phyloP scores from a whole-genome alignment of 2,113 vertebrate species.

The Barnardius zonarius region DNA sequence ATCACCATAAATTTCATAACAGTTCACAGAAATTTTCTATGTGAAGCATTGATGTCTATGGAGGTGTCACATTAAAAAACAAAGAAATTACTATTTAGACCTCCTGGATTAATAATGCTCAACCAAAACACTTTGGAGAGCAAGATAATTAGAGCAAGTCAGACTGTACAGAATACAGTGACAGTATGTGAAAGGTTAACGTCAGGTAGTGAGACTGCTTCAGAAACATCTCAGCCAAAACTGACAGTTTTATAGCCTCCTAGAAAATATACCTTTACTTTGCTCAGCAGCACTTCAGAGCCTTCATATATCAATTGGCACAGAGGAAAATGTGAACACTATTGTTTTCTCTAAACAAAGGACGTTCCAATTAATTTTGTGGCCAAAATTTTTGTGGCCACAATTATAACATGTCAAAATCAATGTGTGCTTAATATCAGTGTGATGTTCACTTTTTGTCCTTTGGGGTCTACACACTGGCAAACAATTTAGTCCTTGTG shows the following conservation, averaged over 20 bases:
- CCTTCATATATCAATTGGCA: not conserved
- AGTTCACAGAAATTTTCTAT: not conserved
- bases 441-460: not conserved
- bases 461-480: not conserved
- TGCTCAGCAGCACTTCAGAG: constrained; percentile 21
- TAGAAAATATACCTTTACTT: constrained; percentile 35
- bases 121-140: not conserved
- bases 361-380: not conserved
- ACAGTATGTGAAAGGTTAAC: not conserved
- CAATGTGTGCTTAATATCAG: not conserved
- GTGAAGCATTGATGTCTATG: not conserved
- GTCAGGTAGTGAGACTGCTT: not conserved
- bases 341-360: not conserved
- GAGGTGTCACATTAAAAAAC: not conserved
- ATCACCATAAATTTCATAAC: not conserved
- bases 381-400: not conserved
- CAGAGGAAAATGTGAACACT: not conserved
- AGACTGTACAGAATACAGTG: not conserved
- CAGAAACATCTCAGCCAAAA: not conserved
- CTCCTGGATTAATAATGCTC: not conserved
- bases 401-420: not conserved
- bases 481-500: not conserved
- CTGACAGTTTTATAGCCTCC: constrained; percentile 35
- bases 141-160: not conserved
- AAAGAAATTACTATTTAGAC: not conserved